Percentiles rank a stretch among this genome's conserved stretches.
phyloP scores from a whole-genome alignment of 2,888 invertebrate genomes.

The Leucoma salicis region DNA sequence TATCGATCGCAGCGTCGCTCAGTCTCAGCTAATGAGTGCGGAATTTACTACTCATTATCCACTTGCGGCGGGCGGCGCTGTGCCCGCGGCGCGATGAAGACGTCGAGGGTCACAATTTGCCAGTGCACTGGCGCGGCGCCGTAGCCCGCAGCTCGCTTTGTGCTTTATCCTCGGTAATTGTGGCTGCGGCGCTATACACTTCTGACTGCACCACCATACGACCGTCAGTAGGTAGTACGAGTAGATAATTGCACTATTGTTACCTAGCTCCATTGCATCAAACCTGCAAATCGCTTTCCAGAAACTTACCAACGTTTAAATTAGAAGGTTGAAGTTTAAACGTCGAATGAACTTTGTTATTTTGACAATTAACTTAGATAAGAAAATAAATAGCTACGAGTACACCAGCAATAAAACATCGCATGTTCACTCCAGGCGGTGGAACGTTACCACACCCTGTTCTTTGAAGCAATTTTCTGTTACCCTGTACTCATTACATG shows the following conservation, averaged over 20 bases:
- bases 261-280: constrained; percentile 51
- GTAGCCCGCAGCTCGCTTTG: constrained; percentile 66
- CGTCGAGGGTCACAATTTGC: constrained; percentile 71
- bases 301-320: constrained; percentile 57
- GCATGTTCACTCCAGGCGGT: constrained; percentile 48
- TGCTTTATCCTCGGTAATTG: constrained; percentile 75
- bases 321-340: constrained; percentile 62
- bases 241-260: constrained; percentile 77
- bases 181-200: constrained; percentile 55
- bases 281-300: constrained; percentile 61
- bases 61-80: constrained; percentile 56
- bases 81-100: constrained; percentile 74
- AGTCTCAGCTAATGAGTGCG: constrained; percentile 75
- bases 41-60: constrained; percentile 79
- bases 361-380: constrained; percentile 67
- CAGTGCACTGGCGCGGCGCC: constrained; percentile 45
- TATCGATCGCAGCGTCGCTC: constrained; percentile 72
- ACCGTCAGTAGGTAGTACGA: constrained; percentile 65
- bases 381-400: constrained; percentile 63
- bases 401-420: constrained; percentile 45
- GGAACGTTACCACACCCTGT: constrained; percentile 36
- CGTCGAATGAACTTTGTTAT: constrained; percentile 58
- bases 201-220: constrained; percentile 58
- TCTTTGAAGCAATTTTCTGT: constrained; percentile 43
- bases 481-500: constrained; percentile 32